Percentiles rank a stretch among this genome's conserved stretches.
phyloP scores from a whole-genome alignment of 2,113 vertebrate genomes.

The Phylloscopus whistleri region DNA sequence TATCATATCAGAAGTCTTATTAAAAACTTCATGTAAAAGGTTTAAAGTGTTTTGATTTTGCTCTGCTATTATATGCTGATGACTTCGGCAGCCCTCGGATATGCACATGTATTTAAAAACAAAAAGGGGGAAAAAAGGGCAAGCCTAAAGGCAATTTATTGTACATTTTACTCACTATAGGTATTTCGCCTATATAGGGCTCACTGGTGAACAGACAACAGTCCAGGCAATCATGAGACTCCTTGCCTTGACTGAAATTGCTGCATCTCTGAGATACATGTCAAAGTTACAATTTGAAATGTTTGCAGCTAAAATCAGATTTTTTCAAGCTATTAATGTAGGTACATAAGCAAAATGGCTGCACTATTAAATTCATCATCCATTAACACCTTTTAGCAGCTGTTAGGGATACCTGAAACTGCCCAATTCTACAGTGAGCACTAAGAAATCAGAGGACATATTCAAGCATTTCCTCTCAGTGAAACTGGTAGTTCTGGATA shows the following conservation, averaged over 20 bases:
- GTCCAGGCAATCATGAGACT: neutral
- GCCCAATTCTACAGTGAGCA: neutral
- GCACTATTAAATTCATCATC: neutral
- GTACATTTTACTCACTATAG: neutral
- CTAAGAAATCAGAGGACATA: neutral
- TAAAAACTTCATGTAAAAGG: neutral
- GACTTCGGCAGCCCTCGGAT: neutral
- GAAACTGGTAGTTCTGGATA: neutral
- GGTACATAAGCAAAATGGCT: neutral
- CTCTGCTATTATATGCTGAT: neutral
- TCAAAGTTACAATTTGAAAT: neutral
- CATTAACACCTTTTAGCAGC: neutral
- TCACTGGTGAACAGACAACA: neutral
- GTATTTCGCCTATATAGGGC: neutral
- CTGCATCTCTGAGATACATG: neutral
- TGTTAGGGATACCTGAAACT: neutral
- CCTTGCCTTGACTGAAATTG: neutral
- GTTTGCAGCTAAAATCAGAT: neutral
- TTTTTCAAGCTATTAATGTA: neutral
- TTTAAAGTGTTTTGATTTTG: neutral
- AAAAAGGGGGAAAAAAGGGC: accelerated
- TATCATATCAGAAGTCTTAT: neutral
- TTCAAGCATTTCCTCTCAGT: neutral
- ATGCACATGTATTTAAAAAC: neutral
- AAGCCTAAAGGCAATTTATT: neutral